A percentile compares a stretch with the other conserved stretches of the same genome.
Evolutionary conservation across 2,888 invertebrate species (phyloP).

Genomic region (Phalera bucephala): DNA sequence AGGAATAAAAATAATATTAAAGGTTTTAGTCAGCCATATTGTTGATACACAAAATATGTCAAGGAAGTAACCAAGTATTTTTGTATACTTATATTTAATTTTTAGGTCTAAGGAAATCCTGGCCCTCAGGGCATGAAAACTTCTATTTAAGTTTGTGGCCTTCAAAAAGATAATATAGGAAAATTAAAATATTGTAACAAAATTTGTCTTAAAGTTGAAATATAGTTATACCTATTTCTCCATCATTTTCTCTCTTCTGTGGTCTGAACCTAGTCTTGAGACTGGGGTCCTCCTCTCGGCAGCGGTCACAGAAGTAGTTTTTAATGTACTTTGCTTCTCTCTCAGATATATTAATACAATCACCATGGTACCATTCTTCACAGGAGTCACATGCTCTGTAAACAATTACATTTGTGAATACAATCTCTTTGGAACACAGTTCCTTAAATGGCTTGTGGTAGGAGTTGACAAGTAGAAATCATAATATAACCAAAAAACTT

Average conservation of each 20-base stretch:
- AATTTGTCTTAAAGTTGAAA: slow-evolving; percentile 4
- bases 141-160: too few species aligned
- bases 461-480: too few species aligned
- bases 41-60: too few species aligned
- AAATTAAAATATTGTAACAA: slow-evolving; percentile 1
- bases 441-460: too few species aligned
- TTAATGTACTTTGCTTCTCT: slow-evolving; percentile 96
- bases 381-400: slow-evolving; percentile 96
- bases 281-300: slow-evolving; percentile 91
- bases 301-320: slow-evolving; percentile 95
- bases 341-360: slow-evolving; percentile 97
- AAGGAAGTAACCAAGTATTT: too few species aligned
- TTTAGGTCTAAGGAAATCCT: too few species aligned
- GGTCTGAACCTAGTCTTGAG: slow-evolving; percentile 84
- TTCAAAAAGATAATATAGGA: not conserved
- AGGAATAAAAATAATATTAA: too few species aligned
- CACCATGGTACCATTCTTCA: slow-evolving; percentile 99
- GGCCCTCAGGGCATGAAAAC: too few species aligned
- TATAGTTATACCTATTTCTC: slow-evolving; percentile 50
- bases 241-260: slow-evolving; percentile 76
- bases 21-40: too few species aligned
- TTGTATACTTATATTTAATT: too few species aligned
- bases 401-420: slow-evolving; percentile 9
- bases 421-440: too few species aligned
- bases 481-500: too few species aligned